These are phyloP conservation scores for Pomacea canaliculata DNA, from an alignment of 2,888 invertebrate genomes.

Conservation along the genomic window DNA sequence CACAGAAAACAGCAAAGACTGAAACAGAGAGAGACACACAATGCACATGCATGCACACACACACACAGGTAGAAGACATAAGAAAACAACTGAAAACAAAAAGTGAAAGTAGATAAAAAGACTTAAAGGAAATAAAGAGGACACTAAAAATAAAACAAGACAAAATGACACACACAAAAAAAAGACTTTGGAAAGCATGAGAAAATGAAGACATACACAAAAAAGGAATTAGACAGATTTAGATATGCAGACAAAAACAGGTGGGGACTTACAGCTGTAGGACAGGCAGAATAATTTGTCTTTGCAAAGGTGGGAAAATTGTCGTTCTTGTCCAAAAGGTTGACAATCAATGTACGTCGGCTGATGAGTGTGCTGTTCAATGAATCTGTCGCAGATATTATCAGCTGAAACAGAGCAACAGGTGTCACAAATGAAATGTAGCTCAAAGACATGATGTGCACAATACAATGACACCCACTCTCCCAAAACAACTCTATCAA, in stretches of 20 bases:
- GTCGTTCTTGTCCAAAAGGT: conserved; percentile 44
- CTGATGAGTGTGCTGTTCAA: conserved; percentile 38
- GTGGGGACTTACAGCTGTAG: conserved; percentile 7
- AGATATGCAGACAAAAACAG: background rate
- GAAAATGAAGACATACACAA: too few species aligned
- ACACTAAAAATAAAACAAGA: background rate
- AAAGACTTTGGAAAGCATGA: too few species aligned
- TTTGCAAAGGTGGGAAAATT: conserved; percentile 43
- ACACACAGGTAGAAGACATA: background rate
- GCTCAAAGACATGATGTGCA: too few species aligned
- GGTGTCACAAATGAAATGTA: too few species aligned
- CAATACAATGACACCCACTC: too few species aligned
- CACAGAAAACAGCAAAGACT: too few species aligned
- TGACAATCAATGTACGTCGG: conserved; percentile 40
- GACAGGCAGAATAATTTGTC: conserved; percentile 15
- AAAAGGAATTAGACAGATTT: too few species aligned
- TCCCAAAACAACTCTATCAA: too few species aligned
- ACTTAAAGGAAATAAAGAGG: background rate
- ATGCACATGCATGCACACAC: too few species aligned
- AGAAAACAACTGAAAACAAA: background rate
- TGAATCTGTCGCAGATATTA: conserved; percentile 45
- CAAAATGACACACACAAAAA: background rate
- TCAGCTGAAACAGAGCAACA: conserved; percentile 36
- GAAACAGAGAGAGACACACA: too few species aligned
- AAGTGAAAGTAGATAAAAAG: background rate